Evolutionary conservation across 2,113 vertebrate species (phyloP), one percentile per base, ranked within the genome.

Genomic region (Cervus canadensis): DNA sequence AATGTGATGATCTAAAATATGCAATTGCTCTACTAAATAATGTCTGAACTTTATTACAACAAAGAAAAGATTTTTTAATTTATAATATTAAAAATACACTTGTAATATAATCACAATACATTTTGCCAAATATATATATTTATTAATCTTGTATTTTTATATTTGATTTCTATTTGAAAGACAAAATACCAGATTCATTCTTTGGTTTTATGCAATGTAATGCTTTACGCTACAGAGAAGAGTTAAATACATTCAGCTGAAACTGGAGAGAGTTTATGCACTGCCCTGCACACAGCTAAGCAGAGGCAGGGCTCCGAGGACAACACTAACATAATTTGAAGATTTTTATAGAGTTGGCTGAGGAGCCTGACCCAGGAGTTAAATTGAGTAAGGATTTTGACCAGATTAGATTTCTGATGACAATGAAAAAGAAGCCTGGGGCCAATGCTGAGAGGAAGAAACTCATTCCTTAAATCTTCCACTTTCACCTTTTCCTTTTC

Each of bases 321-420:
- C 12, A 57, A 23, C 9, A 4, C 5, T 64, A 94, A 96, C 13
- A 26, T 6, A 87, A 91, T 67, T 26, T 50, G 59, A 95, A 36
- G 33, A 6, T 16, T 91, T 96, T 83, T 89, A 91, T 43, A 54
- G 86, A 62, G 28, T 74, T 87, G 76, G 11, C 52, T 50, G 43
- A 93, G 36, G 26, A 86, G 48, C 6, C 45, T 87, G 83, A 79
- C 76, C 67, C 67, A 91, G 64, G 15, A 88, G 94, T 91, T 45
- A 93, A 91, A 89, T 0, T 94, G 67, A 93, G 82, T 93, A 52
- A 93, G 26, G 48, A 52, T 82, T 95, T 89, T 62, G 86, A 95
- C 60, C 33, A 83, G 36, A 98, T 95, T 91, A 86, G 43, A 93
- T 93, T 96, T 95, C 82, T 93, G 50, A 93, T 93, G 82, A 86